phyloP scores from a whole-genome alignment of 1,140 invertebrate genomes.

The Neodiprion fabricii region DNA sequence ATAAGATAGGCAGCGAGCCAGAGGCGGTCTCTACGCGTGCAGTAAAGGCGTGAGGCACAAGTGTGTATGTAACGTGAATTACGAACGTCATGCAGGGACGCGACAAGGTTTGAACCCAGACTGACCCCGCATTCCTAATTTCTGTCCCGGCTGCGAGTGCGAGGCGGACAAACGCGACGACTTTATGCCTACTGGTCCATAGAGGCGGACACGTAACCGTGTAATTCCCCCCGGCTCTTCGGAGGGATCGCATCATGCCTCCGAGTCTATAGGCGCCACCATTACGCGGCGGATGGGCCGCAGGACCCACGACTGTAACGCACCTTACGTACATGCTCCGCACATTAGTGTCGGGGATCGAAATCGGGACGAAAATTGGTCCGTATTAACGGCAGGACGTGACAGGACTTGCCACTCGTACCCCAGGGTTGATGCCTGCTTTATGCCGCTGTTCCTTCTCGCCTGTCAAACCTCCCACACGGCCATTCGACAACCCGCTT shows the following conservation, averaged over 20 bases:
- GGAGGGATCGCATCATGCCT: background rate
- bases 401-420: background rate
- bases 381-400: background rate
- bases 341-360: background rate
- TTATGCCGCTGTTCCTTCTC: background rate
- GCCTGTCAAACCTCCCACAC: background rate
- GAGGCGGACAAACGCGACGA: too few relatives aligned
- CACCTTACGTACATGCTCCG: background rate
- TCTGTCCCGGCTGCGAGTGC: background rate
- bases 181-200: too few relatives aligned
- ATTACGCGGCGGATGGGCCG: background rate
- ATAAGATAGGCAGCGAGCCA: background rate
- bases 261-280: background rate
- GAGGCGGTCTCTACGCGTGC: too few relatives aligned
- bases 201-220: background rate
- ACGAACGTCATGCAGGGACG: constrained; percentile 1
- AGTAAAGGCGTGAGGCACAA: too few relatives aligned
- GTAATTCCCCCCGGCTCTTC: background rate
- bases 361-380: background rate
- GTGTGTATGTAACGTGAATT: background rate
- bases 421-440: background rate
- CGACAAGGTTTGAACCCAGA: background rate
- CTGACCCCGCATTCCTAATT: constrained; percentile 2
- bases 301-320: background rate
- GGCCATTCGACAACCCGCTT: background rate